Percentiles rank a stretch among this genome's conserved stretches.
These are phyloP conservation scores for Nasonovia ribisnigri DNA, from an alignment of 2,888 invertebrate species.

Conservation along the genomic window DNA sequence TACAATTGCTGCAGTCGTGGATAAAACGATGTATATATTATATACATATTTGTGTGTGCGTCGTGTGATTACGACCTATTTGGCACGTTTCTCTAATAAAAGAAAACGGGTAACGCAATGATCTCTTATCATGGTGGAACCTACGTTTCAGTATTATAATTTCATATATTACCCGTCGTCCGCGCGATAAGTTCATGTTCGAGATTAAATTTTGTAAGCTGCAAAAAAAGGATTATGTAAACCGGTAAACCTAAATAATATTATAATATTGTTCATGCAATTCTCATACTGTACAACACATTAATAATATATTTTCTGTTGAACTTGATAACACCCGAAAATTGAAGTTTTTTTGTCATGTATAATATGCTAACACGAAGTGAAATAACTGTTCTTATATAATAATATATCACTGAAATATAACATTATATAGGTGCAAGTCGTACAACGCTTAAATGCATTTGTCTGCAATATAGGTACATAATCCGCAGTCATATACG, in stretches of 20 bases:
- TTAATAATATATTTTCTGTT: not conserved
- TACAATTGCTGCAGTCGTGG: not conserved
- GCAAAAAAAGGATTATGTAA: not conserved
- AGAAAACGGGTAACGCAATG: constrained; percentile 7
- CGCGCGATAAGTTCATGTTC: not conserved
- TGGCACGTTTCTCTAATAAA: constrained; percentile 31
- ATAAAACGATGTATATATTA: not conserved
- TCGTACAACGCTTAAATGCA: not conserved
- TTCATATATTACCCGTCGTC: not conserved
- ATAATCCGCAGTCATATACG: not conserved
- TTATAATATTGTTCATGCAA: not conserved
- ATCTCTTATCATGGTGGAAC: not conserved
- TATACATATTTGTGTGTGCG: not conserved
- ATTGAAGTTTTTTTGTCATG: not conserved
- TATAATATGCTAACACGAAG: not conserved
- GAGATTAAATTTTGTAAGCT: not conserved
- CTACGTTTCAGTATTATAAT: not conserved
- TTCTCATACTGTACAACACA: not conserved
- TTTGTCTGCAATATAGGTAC: not conserved
- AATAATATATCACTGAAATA: not conserved
- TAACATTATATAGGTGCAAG: not conserved
- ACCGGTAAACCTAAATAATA: not conserved
- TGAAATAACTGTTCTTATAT: not conserved
- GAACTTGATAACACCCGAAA: not conserved
- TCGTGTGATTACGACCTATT: not conserved